These are phyloP conservation scores for Biston stratarius DNA, from an alignment of 2,888 invertebrate genomes.

Conservation along the genomic window DNA sequence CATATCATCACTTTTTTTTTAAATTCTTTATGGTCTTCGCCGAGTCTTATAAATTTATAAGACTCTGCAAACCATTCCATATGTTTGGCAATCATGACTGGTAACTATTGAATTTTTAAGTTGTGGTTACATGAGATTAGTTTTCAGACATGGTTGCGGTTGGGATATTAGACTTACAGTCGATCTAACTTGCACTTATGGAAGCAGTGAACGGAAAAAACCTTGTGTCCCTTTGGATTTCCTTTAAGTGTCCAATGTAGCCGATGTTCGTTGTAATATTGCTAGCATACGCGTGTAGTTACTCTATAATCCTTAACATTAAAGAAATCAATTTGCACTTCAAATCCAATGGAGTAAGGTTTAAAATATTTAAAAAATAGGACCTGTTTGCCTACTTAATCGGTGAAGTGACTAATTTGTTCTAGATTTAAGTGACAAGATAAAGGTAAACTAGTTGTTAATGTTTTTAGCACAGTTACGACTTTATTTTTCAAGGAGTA, in stretches of 20 bases:
- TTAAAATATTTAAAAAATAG: slow-evolving; percentile 13
- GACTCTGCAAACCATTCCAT: too few species aligned
- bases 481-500: not conserved
- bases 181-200: not conserved
- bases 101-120: too few species aligned
- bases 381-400: slow-evolving; percentile 26
- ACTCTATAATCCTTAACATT: not conserved
- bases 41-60: too few species aligned
- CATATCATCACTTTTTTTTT: too few species aligned
- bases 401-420: slow-evolving; percentile 37
- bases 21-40: too few species aligned
- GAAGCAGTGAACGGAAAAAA: slow-evolving; percentile 53
- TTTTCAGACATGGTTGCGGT: slow-evolving; percentile 11
- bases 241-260: slow-evolving; percentile 42
- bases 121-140: too few species aligned
- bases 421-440: slow-evolving; percentile 32
- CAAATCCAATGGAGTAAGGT: slow-evolving; percentile 24
- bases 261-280: slow-evolving; percentile 5
- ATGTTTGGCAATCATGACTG: too few species aligned
- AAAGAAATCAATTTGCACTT: not conserved
- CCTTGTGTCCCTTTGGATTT: slow-evolving; percentile 52
- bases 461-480: not conserved
- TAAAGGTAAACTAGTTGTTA: slow-evolving; percentile 12
- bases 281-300: slow-evolving; percentile 1
- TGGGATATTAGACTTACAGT: slow-evolving; percentile 14